phyloP scores from a whole-genome alignment of 2,888 invertebrate genomes.

The Petrolisthes cinctipes region DNA sequence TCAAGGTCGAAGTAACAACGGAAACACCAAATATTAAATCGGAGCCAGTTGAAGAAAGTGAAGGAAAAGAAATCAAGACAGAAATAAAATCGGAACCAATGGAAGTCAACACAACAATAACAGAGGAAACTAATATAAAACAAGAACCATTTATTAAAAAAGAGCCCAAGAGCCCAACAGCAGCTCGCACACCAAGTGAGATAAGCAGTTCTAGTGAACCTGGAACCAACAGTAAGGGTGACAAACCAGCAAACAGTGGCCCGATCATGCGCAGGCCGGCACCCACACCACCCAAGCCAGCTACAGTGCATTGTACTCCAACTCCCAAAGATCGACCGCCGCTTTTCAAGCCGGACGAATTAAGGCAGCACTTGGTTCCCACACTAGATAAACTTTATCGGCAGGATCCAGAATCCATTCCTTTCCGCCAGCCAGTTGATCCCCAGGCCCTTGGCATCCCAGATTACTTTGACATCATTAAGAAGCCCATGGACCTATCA shows the following conservation, averaged over 20 bases:
- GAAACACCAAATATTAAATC: constrained; percentile 65
- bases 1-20: constrained; percentile 65
- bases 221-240: constrained; percentile 39
- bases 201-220: constrained; percentile 24
- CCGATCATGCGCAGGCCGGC: constrained; percentile 68
- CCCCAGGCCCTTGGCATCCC: constrained; percentile 89
- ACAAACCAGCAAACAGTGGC: constrained; percentile 44
- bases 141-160: constrained; percentile 74
- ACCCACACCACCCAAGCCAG: constrained; percentile 72
- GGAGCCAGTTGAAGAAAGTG: constrained; percentile 63
- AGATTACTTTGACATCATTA: constrained; percentile 97
- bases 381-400: constrained; percentile 92
- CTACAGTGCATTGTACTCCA: constrained; percentile 62
- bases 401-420: constrained; percentile 95
- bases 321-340: constrained; percentile 72
- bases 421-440: constrained; percentile 97
- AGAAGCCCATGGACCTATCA: constrained; percentile 95
- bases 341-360: constrained; percentile 92
- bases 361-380: constrained; percentile 91
- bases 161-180: constrained; percentile 74
- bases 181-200: constrained; percentile 48
- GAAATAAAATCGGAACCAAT: constrained; percentile 53
- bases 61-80: constrained; percentile 49
- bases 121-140: constrained; percentile 72
- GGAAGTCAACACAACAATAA: constrained; percentile 69